Conservation (phyloP, 2,888 invertebrate genomes). For the Exephanes ischioxanthus region DNA sequence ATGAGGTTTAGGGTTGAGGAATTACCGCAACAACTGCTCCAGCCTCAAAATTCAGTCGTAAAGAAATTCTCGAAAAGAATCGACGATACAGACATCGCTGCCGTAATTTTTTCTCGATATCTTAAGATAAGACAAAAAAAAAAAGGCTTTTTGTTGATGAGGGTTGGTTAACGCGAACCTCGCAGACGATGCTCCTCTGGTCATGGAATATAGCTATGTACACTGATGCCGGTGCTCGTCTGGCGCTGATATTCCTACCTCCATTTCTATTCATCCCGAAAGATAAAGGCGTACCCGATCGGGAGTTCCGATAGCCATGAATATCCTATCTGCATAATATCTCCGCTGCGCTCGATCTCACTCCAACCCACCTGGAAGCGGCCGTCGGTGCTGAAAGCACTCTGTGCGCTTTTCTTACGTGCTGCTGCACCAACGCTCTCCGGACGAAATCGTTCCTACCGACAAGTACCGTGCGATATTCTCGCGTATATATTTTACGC, state of each 20-base stretch:
- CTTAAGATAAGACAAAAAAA: background rate
- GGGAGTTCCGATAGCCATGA: slow-evolving; percentile 80
- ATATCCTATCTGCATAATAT: slow-evolving; percentile 81
- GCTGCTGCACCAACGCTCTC: slow-evolving; percentile 4
- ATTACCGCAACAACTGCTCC: too few species aligned
- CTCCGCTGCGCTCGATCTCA: slow-evolving; percentile 51
- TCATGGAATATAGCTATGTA: slow-evolving; percentile 16
- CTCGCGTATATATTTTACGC: slow-evolving; percentile 5
- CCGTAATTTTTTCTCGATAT: background rate
- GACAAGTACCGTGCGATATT: background rate
- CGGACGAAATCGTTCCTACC: background rate
- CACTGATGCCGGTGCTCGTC: slow-evolving; percentile 16
- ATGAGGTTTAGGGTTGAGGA: too few species aligned
- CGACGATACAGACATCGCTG: background rate
- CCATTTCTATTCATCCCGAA: slow-evolving; percentile 81
- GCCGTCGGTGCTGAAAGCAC: background rate
- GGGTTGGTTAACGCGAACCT: background rate
- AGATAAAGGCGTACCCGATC: slow-evolving; percentile 81
- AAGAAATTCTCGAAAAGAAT: background rate
- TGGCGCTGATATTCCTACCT: slow-evolving; percentile 54
- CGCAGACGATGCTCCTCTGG: background rate
- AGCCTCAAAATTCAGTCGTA: background rate
- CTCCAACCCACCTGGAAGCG: slow-evolving; percentile 12
- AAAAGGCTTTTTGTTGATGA: background rate
- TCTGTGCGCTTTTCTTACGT: background rate